Conservation (phyloP, 2,888 invertebrate genomes). For the Brachylomia viminalis region DNA sequence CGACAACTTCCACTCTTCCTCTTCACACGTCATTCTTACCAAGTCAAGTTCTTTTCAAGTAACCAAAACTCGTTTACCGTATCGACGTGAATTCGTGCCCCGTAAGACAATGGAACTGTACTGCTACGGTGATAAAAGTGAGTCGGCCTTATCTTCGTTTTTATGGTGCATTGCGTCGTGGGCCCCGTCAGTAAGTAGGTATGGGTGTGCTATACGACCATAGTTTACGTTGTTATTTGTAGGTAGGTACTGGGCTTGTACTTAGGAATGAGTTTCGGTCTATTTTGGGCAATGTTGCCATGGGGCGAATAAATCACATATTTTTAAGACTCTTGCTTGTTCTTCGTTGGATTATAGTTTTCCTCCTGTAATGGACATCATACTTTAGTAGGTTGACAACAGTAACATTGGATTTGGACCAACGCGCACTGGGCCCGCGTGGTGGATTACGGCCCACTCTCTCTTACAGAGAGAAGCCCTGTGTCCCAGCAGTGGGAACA, state of each 20-base stretch:
- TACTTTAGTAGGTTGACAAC: neutral
- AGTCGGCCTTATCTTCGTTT: slow-evolving; percentile 85
- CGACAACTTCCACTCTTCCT: no score
- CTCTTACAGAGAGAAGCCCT: no score
- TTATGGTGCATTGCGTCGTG: slow-evolving; percentile 82
- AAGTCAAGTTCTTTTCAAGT: neutral
- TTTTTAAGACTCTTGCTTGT: neutral
- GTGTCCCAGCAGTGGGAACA: no score
- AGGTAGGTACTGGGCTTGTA: slow-evolving; percentile 2
- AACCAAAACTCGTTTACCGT: slow-evolving; percentile 5
- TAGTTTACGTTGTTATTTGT: slow-evolving; percentile 51
- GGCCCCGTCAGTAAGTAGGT: slow-evolving; percentile 71
- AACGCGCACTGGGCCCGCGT: no score
- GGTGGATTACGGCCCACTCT: no score
- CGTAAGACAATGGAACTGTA: slow-evolving; percentile 67
- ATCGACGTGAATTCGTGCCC: neutral
- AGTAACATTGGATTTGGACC: neutral
- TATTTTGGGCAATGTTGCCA: neutral
- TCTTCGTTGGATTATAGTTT: neutral
- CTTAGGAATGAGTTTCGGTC: neutral
- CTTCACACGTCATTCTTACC: neutral
- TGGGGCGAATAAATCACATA: neutral
- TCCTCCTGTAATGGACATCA: neutral
- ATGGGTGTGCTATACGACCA: slow-evolving; percentile 64
- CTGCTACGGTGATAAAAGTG: slow-evolving; percentile 81